These are phyloP conservation scores for Amphiprion percula DNA, from an alignment of 2,113 vertebrate species.

Conservation along the genomic window DNA sequence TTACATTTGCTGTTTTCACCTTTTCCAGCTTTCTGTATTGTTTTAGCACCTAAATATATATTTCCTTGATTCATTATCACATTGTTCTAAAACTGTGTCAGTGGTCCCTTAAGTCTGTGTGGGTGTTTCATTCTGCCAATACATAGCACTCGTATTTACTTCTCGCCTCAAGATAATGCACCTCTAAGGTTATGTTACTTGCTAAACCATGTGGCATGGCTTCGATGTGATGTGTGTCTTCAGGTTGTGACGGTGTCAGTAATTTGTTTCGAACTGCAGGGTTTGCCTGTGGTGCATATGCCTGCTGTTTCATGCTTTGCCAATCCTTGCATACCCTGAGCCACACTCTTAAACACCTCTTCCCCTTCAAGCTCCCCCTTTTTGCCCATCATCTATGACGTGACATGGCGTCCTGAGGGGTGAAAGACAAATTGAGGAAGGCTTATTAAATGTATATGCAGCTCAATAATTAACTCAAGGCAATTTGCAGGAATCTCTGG, in stretches of 20 bases:
- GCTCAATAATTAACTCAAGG: conserved; percentile 86
- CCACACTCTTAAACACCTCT: conserved; percentile 11
- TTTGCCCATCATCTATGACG: conserved; percentile 67
- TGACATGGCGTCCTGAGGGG: conserved; percentile 73
- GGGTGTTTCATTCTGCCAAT: conserved; percentile 20
- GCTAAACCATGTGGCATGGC: conserved; percentile 26
- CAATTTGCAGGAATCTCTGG: conserved; percentile 84
- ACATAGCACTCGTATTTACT: conserved; percentile 23
- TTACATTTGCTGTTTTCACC: not conserved
- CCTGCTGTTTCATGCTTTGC: conserved; percentile 21
- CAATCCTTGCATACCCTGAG: conserved; percentile 1
- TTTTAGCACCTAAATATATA: not conserved
- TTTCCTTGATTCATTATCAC: conserved; percentile 12
- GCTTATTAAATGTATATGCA: conserved; percentile 85
- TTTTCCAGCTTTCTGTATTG: not conserved
- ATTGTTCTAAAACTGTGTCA: conserved; percentile 25
- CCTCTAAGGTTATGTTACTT: conserved; percentile 23
- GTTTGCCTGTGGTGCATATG: conserved; percentile 21
- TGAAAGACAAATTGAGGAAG: conserved; percentile 79
- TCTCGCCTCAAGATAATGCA: conserved; percentile 9
- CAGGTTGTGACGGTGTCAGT: conserved; percentile 20
- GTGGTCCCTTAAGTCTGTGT: conserved; percentile 7
- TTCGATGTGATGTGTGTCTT: conserved; percentile 44
- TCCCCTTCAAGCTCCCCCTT: conserved; percentile 17
- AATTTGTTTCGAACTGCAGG: conserved; percentile 45